Evolutionary conservation across 2,888 invertebrate genomes (phyloP).

Genomic region (Pristionchus exspectatus): DNA sequence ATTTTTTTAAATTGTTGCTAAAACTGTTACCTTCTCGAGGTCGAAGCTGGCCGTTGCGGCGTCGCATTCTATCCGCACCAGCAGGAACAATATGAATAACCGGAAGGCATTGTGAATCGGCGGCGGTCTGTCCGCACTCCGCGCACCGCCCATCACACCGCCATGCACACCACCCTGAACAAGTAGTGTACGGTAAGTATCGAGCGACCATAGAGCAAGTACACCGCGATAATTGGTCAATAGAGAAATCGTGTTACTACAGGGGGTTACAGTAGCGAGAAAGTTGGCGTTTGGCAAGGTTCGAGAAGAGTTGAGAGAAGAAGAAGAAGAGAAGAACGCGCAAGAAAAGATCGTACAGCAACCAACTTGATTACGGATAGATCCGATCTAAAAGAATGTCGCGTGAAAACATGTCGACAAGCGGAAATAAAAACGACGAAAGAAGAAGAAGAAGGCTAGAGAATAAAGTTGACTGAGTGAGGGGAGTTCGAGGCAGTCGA

Average conservation of each 20-base stretch:
- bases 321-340: constrained; percentile 3
- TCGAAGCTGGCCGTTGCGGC: constrained; percentile 53
- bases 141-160: constrained; percentile 39
- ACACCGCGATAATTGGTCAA: neutral
- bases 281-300: neutral
- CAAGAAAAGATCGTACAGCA: neutral
- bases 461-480: constrained; percentile 24
- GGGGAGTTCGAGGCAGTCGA: constrained; percentile 17
- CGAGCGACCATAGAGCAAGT: neutral
- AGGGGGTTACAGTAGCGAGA: neutral
- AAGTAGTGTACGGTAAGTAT: neutral
- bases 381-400: neutral
- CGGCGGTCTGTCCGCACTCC: constrained; percentile 45
- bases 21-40: constrained; percentile 41
- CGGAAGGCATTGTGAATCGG: neutral
- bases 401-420: constrained; percentile 6
- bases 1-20: neutral
- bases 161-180: constrained; percentile 18
- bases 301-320: constrained; percentile 3
- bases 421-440: constrained; percentile 5
- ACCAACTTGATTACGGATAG: constrained; percentile 6
- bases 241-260: neutral
- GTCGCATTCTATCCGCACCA: neutral
- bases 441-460: constrained; percentile 12
- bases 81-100: constrained; percentile 25